phyloP scores from a whole-genome alignment of 2,113 vertebrate genomes.

The Stomatorhinus ivindoensis region DNA sequence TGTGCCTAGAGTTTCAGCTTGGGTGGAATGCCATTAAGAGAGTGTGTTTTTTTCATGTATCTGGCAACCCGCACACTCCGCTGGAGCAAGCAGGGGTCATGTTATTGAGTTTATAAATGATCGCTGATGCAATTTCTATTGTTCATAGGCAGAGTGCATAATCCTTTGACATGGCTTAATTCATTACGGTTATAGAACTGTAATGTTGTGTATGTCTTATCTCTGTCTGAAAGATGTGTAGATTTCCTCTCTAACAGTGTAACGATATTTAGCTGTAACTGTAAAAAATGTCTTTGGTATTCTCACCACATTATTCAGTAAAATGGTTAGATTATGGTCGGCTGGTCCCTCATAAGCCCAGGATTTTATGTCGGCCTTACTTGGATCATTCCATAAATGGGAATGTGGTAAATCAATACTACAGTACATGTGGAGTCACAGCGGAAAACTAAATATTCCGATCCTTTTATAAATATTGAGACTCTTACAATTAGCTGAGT shows the following conservation, averaged over 20 bases:
- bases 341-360: background rate
- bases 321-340: slow-evolving; percentile 1
- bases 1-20: background rate
- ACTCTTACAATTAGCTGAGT: background rate
- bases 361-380: background rate
- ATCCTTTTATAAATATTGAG: slow-evolving; percentile 12
- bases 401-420: background rate
- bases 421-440: background rate
- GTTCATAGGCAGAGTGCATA: background rate
- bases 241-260: background rate
- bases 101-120: slow-evolving; percentile 8
- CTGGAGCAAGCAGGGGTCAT: background rate
- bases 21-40: background rate
- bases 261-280: background rate
- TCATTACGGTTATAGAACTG: background rate
- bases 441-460: background rate
- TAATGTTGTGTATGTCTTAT: background rate
- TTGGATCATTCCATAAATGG: slow-evolving; percentile 15
- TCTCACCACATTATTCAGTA: background rate
- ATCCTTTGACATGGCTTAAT: background rate
- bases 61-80: background rate
- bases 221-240: background rate
- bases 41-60: background rate
- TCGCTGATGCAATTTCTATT: background rate
- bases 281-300: background rate